A percentile compares a stretch with the other conserved stretches of the same genome.
These are phyloP conservation scores for Amiota mariae DNA, from an alignment of 2,888 invertebrate species.

Conservation along the genomic window DNA sequence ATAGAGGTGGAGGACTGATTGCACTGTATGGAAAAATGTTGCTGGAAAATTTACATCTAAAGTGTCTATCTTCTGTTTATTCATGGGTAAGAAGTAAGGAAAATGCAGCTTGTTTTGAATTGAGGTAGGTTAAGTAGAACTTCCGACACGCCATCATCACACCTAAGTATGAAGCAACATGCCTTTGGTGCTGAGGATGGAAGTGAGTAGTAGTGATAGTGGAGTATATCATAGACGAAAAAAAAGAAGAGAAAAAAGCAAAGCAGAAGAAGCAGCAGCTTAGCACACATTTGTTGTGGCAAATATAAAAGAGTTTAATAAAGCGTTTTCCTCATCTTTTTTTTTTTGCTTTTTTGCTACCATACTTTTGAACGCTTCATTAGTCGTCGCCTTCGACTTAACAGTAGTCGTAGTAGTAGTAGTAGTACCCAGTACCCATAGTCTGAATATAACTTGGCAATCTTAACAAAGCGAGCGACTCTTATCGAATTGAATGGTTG, in stretches of 20 bases:
- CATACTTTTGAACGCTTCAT: conserved; percentile 47
- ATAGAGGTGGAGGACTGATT: not conserved
- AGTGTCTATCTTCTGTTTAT: not conserved
- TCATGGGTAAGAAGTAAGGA: not conserved
- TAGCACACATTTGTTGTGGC: conserved; percentile 30
- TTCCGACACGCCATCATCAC: not conserved
- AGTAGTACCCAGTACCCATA: too few species aligned
- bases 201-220: too few species aligned
- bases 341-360: conserved; percentile 12
- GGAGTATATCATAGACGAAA: not conserved
- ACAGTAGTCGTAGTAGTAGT: too few species aligned
- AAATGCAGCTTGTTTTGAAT: not conserved
- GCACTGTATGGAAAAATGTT: conserved; percentile 3
- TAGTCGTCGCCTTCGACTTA: conserved; percentile 28
- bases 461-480: too few species aligned
- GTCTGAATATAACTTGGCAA: too few species aligned
- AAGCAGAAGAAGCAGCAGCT: not conserved
- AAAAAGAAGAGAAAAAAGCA: not conserved
- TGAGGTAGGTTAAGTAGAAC: conserved; percentile 3
- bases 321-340: conserved; percentile 34
- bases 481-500: too few species aligned
- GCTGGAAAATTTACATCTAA: conserved; percentile 13
- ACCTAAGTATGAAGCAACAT: not conserved
- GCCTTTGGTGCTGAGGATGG: not conserved
- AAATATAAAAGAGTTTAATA: conserved; percentile 50